Evolutionary conservation across 2,888 invertebrate genomes (phyloP).

Genomic region (Neuroscelio doddi): DNA sequence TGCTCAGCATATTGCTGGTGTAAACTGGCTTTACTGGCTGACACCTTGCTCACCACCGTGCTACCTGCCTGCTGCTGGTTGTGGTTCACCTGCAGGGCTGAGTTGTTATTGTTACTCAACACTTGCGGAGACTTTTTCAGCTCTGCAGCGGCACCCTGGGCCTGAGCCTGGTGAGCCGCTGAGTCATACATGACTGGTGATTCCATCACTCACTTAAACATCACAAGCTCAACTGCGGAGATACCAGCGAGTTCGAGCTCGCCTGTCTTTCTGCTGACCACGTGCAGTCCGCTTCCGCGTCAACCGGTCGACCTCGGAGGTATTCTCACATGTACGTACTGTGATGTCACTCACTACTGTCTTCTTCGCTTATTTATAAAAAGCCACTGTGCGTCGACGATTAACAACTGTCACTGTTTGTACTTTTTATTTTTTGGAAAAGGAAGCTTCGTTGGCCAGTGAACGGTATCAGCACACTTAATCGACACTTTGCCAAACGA

Average conservation of each 20-base stretch:
- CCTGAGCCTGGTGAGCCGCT: slow-evolving; percentile 75
- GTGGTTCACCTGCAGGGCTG: slow-evolving; percentile 72
- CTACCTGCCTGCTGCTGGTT: slow-evolving; percentile 75
- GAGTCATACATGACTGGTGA: slow-evolving; percentile 91
- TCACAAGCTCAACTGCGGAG: slow-evolving; percentile 52
- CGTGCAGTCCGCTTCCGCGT: not conserved
- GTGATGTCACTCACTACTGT: too few species aligned
- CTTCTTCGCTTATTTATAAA: not conserved
- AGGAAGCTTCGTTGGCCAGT: slow-evolving; percentile 3
- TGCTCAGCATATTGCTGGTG: slow-evolving; percentile 84
- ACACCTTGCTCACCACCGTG: slow-evolving; percentile 68
- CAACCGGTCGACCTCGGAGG: not conserved
- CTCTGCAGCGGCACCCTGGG: slow-evolving; percentile 72
- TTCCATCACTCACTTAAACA: slow-evolving; percentile 77
- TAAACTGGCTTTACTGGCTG: slow-evolving; percentile 77
- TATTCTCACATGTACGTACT: not conserved
- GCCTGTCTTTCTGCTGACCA: not conserved
- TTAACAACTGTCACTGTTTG: not conserved
- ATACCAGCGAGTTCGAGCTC: not conserved
- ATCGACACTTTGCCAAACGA: slow-evolving; percentile 21
- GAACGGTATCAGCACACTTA: slow-evolving; percentile 5
- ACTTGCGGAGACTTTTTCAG: slow-evolving; percentile 77
- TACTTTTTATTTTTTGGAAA: not conserved
- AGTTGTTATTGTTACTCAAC: slow-evolving; percentile 73
- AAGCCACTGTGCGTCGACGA: slow-evolving; percentile 4